Conservation (phyloP, 2,113 vertebrate species). For the Podiceps cristatus region DNA sequence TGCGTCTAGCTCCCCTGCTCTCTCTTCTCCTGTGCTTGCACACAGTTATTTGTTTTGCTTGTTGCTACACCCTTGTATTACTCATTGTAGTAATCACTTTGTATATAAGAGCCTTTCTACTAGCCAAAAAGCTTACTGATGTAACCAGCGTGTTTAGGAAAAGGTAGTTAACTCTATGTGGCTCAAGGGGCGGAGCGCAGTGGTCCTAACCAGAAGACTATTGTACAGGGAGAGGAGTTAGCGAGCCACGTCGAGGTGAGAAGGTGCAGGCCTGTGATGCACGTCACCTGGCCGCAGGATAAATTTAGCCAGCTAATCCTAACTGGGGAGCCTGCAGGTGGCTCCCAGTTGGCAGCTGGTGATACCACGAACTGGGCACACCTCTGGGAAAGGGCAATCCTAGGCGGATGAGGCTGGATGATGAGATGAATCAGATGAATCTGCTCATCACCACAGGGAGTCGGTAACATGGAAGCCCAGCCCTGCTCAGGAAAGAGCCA, state of each 20-base stretch:
- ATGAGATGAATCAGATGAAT: too few relatives aligned
- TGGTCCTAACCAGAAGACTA: neutral
- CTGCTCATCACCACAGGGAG: neutral
- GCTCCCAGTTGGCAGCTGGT: neutral
- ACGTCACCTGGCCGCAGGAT: neutral
- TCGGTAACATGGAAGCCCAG: neutral
- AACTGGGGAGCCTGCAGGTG: neutral
- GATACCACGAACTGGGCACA: neutral
- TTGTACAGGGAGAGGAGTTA: accelerated
- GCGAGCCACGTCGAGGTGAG: accelerated
- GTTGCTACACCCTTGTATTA: neutral
- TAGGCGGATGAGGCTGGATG: neutral
- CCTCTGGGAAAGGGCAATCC: neutral
- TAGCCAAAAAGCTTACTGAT: neutral
- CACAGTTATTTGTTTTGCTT: neutral
- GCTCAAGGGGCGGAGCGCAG: too few relatives aligned
- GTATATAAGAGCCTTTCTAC: neutral
- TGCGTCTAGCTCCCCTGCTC: neutral
- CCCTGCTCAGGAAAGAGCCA: neutral
- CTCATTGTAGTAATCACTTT: neutral
- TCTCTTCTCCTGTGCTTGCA: neutral
- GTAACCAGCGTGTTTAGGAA: neutral
- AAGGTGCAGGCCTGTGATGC: neutral
- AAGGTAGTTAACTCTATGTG: neutral
- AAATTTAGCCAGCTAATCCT: neutral